Conservation (phyloP, 2,888 invertebrate genomes). For the Lymantria dispar region DNA sequence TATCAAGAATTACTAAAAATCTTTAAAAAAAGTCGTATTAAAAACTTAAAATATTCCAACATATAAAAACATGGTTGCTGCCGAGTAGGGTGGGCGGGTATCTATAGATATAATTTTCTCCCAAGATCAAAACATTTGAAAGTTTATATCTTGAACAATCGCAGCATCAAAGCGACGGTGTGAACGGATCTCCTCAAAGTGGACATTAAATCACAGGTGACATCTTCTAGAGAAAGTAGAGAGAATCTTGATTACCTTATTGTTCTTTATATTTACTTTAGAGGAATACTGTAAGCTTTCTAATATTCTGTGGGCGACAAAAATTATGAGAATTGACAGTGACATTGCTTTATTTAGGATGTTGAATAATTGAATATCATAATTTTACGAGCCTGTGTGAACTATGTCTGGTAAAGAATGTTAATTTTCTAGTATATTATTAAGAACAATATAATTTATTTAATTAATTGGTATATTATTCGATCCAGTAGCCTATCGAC, state of each 20-base stretch:
- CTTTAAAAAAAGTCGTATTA: no score
- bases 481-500: no score
- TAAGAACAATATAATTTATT: no score
- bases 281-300: conserved; percentile 32
- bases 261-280: conserved; percentile 27
- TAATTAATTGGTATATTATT: no score
- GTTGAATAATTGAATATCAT: not conserved
- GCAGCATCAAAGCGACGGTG: conserved; percentile 13
- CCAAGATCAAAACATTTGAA: conserved; percentile 3
- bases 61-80: not conserved
- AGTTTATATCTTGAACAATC: conserved; percentile 5
- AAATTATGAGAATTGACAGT: conserved; percentile 13
- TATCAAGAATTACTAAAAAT: no score
- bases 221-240: conserved; percentile 41
- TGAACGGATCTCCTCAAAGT: conserved; percentile 17
- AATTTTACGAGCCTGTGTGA: not conserved
- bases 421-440: no score
- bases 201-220: conserved; percentile 33
- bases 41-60: not conserved
- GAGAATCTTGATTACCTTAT: conserved; percentile 36
- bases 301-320: conserved; percentile 35
- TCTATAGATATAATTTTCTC: not conserved
- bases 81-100: not conserved
- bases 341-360: not conserved
- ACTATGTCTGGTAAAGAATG: not conserved